Evolutionary conservation across 2,113 vertebrate species (phyloP).

Genomic region (Ascaphus truei): DNA sequence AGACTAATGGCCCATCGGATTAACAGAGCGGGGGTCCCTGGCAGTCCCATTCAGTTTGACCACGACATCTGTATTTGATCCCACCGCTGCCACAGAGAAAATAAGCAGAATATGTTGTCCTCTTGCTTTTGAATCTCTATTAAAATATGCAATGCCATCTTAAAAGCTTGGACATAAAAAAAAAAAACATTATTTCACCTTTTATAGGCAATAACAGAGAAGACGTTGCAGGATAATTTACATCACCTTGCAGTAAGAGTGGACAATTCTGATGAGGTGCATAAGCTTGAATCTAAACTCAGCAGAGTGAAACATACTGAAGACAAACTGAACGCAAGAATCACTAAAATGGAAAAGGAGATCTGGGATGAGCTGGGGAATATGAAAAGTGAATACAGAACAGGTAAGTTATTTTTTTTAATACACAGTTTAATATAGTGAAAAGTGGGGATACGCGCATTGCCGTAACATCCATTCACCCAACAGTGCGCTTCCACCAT

Average conservation of each 20-base stretch:
- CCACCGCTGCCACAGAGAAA: too few species aligned
- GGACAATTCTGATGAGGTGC: constrained; percentile 50
- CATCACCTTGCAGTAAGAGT: constrained; percentile 51
- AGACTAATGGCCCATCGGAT: too few species aligned
- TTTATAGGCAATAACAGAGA: constrained; percentile 60
- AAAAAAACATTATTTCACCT: too few species aligned
- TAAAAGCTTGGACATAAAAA: too few species aligned
- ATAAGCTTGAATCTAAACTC: constrained; percentile 42
- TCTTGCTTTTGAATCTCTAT: too few species aligned
- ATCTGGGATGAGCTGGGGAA: constrained; percentile 69
- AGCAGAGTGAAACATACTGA: constrained; percentile 54
- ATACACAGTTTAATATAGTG: background rate
- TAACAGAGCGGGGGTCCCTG: too few species aligned
- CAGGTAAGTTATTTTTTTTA: constrained; percentile 54
- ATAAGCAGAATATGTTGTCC: too few species aligned
- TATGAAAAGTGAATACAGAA: constrained; percentile 70
- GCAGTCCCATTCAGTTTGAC: too few species aligned
- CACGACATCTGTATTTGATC: too few species aligned
- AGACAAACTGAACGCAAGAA: constrained; percentile 56
- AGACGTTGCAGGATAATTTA: constrained; percentile 53
- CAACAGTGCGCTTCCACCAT: background rate
- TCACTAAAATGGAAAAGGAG: constrained; percentile 61
- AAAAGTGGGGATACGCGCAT: background rate
- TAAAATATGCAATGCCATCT: too few species aligned
- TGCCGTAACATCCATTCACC: background rate